These are phyloP conservation scores for Gallinago jamesoni DNA, from an alignment of 2,113 vertebrate genomes.

Conservation along the genomic window DNA sequence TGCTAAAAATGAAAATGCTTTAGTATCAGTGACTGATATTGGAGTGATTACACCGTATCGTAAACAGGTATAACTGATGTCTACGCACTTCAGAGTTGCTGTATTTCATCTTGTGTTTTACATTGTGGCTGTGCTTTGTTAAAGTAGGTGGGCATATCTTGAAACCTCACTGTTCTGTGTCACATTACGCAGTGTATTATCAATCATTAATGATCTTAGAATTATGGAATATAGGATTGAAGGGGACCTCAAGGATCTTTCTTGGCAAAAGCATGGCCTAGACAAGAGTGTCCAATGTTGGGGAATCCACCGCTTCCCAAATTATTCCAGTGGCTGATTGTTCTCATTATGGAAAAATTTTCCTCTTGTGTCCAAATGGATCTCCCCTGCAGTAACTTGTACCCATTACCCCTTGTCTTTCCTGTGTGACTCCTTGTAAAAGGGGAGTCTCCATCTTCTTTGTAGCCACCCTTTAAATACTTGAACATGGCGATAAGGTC, in stretches of 20 bases:
- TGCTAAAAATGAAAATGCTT: conserved; percentile 76
- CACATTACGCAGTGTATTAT: neutral
- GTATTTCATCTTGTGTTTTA: neutral
- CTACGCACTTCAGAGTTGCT: neutral
- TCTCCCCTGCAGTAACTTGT: neutral
- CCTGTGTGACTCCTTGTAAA: neutral
- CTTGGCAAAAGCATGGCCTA: neutral
- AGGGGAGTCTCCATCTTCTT: neutral
- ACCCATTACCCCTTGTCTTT: neutral
- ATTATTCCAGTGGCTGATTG: neutral
- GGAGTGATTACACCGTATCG: conserved; percentile 91
- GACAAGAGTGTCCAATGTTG: neutral
- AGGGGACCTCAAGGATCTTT: neutral
- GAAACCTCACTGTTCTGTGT: neutral
- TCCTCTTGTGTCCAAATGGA: neutral
- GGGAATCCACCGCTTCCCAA: neutral
- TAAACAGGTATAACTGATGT: conserved; percentile 83
- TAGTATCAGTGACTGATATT: conserved; percentile 78
- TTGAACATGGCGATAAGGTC: neutral
- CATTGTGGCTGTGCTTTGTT: neutral
- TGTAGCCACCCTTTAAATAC: neutral
- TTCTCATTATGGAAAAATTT: neutral
- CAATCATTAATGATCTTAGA: neutral
- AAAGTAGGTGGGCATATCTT: neutral
- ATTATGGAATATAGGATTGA: neutral